These are phyloP conservation scores for Myotis davidii DNA, from an alignment of 2,113 vertebrate genomes.

Conservation along the genomic window DNA sequence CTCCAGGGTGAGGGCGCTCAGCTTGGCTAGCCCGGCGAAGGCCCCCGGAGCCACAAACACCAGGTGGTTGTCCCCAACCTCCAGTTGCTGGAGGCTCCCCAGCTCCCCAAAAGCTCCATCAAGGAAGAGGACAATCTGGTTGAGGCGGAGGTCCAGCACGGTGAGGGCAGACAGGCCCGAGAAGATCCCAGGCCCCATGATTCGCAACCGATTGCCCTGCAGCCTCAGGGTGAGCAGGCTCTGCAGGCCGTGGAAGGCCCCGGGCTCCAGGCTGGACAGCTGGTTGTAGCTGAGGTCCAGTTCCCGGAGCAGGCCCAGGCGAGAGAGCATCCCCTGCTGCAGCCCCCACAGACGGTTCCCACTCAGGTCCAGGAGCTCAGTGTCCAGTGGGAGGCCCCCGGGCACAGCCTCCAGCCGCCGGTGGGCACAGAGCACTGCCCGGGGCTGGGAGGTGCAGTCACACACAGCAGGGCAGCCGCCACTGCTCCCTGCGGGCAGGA, in stretches of 20 bases:
- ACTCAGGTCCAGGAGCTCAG: slow-evolving; percentile 89
- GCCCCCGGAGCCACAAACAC: slow-evolving; percentile 91
- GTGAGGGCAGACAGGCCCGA: slow-evolving; percentile 87
- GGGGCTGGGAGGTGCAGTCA: slow-evolving; percentile 85
- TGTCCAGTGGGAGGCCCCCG: slow-evolving; percentile 85
- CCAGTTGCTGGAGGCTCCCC: slow-evolving; percentile 85
- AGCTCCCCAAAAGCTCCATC: slow-evolving; percentile 91
- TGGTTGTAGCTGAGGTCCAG: slow-evolving; percentile 92
- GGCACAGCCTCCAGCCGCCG: slow-evolving; percentile 88
- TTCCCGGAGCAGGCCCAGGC: slow-evolving; percentile 88
- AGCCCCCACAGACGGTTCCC: slow-evolving; percentile 90
- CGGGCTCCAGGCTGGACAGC: slow-evolving; percentile 92
- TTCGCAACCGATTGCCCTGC: slow-evolving; percentile 90
- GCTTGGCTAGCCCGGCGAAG: slow-evolving; percentile 86
- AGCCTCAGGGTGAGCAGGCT: slow-evolving; percentile 86
- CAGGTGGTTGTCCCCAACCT: slow-evolving; percentile 89
- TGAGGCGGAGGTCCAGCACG: slow-evolving; percentile 90
- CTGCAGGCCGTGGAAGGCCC: slow-evolving; percentile 89
- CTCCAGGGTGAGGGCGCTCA: slow-evolving; percentile 89
- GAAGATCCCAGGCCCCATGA: slow-evolving; percentile 90
- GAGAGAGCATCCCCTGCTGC: slow-evolving; percentile 87
- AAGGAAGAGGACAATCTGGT: slow-evolving; percentile 93
- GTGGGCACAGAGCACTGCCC: slow-evolving; percentile 89
- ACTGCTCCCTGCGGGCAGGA: not conserved
- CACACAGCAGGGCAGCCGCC: slow-evolving; percentile 87